Conservation (phyloP, 2,113 vertebrate genomes). For the Ictidomys tridecemlineatus region DNA sequence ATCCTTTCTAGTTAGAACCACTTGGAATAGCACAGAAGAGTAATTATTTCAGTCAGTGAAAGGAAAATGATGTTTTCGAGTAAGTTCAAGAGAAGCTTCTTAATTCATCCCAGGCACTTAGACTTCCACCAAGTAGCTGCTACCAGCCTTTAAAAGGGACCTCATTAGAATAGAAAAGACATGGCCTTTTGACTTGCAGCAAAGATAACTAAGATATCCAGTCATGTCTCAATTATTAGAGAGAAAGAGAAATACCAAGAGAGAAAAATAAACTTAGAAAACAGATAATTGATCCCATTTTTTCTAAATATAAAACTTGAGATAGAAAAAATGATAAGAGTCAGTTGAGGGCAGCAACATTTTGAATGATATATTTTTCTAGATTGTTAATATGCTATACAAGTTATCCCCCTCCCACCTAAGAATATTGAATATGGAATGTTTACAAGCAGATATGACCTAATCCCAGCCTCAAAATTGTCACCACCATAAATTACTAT, state of each 20-base stretch:
- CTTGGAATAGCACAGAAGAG: neutral
- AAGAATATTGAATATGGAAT: neutral
- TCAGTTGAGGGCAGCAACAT: neutral
- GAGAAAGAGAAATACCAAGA: neutral
- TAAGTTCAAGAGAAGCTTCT: conserved; percentile 58
- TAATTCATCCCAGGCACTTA: conserved; percentile 65
- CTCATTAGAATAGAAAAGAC: neutral
- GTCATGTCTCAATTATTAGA: neutral
- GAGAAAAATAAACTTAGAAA: neutral
- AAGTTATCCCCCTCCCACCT: neutral
- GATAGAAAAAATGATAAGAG: neutral
- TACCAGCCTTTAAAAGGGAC: conserved; percentile 30
- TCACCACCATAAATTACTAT: neutral
- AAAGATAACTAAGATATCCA: conserved; percentile 30
- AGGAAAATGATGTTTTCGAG: conserved; percentile 35
- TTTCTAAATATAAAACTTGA: conserved; percentile 32
- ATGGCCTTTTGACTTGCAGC: conserved; percentile 15
- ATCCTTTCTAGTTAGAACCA: neutral
- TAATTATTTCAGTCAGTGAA: conserved; percentile 59
- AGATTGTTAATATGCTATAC: neutral
- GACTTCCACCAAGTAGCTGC: conserved; percentile 39
- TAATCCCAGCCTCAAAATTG: neutral
- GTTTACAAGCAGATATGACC: neutral
- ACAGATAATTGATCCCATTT: neutral
- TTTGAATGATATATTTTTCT: conserved; percentile 19